Evolutionary conservation across 2,888 invertebrate genomes (phyloP).

Genomic region (Thymelicus lineola): DNA sequence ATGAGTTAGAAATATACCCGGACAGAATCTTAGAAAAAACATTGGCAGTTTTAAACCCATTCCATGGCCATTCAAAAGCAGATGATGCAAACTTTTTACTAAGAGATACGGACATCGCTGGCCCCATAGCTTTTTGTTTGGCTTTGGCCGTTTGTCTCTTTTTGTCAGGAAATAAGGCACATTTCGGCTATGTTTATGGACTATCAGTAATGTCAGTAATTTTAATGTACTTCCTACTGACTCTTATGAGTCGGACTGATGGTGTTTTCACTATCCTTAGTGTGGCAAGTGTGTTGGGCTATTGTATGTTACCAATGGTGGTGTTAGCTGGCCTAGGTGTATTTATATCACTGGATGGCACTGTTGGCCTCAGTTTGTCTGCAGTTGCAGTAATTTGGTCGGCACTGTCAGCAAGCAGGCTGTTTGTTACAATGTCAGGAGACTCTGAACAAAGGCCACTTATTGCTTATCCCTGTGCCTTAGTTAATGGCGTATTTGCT

Average conservation of each 20-base stretch:
- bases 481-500: slow-evolving; percentile 97
- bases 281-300: slow-evolving; percentile 95
- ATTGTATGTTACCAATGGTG: slow-evolving; percentile 96
- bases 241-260: slow-evolving; percentile 90
- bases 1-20: slow-evolving; percentile 96
- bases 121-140: slow-evolving; percentile 96
- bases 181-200: slow-evolving; percentile 98
- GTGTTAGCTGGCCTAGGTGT: slow-evolving; percentile 92
- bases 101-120: slow-evolving; percentile 95
- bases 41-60: slow-evolving; percentile 94
- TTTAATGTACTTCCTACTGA: slow-evolving; percentile 94
- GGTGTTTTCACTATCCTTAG: slow-evolving; percentile 90
- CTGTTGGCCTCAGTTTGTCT: slow-evolving; percentile 88
- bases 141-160: slow-evolving; percentile 88
- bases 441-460: slow-evolving; percentile 94
- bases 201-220: slow-evolving; percentile 95
- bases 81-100: slow-evolving; percentile 91
- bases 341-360: slow-evolving; percentile 90
- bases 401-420: slow-evolving; percentile 94
- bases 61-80: slow-evolving; percentile 88
- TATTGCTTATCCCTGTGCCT: slow-evolving; percentile 96
- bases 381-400: slow-evolving; percentile 93
- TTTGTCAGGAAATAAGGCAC: slow-evolving; percentile 91
- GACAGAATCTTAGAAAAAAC: slow-evolving; percentile 95
- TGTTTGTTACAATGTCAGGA: slow-evolving; percentile 95